Base-by-base conservation (phyloP, 2,888 invertebrate species). In the Cryptus viduatorius region DNA sequence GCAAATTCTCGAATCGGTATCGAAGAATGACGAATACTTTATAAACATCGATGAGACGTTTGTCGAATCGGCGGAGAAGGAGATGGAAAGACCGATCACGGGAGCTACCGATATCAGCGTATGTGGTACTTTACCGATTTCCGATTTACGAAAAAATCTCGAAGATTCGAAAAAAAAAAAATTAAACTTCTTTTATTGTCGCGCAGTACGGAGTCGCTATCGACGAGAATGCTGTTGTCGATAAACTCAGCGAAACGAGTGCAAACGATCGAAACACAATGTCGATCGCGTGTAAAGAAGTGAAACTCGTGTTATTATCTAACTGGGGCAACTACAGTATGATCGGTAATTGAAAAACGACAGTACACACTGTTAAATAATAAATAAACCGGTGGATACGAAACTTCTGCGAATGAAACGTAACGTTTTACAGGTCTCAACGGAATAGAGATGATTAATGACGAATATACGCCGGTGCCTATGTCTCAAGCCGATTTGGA, bases 291-390 rank as follows among this genome's bases (percentile, higher is more conserved):
- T 94, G 80, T 93, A 93, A 90, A 94, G 92, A 90, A 86, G 92
- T 96, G 24, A 95, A 95, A 87, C 89, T 96, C 14, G 94, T 95
- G 24, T 91, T 96, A 1, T 93, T 96, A 91, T 95, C 95, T 1
- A 96, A 96, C 89, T 96, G 96, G 96, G 96, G 96, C 24, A 95
- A 95, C 86, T 93, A 94, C 12, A 94, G 94, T 88, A 92, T 95
- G 72, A 95, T 96, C 86, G 96, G 96, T 86, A 90, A 87, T 82
- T 16, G 42, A 80, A 7, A 31, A 64, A 29, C 19, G 19, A 3
- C 24, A 14, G 37, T 37, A 37, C 37, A 37, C 37, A 37, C 37
- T 1, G 5, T 37, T 37, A 7, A 37, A 8, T 8, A 37, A 37
- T 37, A 7, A 4, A 37, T 37, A 8, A 37, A 37, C 7, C 1